These are phyloP conservation scores for Plestiodon gilberti DNA, from an alignment of 2,113 vertebrate species.

Conservation along the genomic window DNA sequence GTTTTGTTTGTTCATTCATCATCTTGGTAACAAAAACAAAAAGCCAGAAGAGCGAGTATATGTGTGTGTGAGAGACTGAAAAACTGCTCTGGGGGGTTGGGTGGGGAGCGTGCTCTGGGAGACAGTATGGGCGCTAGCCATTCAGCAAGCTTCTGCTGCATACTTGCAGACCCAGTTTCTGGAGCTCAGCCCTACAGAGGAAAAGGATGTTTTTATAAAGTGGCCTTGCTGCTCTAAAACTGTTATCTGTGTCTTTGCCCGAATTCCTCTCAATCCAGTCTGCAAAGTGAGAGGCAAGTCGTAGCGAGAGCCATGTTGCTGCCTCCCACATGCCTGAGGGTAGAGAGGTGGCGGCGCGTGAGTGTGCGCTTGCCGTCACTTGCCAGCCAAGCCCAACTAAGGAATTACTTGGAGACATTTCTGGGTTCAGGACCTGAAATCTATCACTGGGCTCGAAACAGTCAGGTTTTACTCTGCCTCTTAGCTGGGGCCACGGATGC, in stretches of 20 bases:
- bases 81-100: background rate
- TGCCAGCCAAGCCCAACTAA: background rate
- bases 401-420: background rate
- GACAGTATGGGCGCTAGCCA: background rate
- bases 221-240: background rate
- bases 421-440: background rate
- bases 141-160: background rate
- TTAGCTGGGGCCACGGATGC: background rate
- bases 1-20: too few species aligned
- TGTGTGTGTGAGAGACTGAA: background rate
- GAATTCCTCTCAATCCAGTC: background rate
- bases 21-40: too few species aligned
- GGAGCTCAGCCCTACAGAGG: background rate
- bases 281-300: background rate
- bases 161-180: background rate
- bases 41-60: too few species aligned
- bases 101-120: background rate
- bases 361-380: background rate
- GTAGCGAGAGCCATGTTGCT: background rate
- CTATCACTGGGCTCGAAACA: background rate
- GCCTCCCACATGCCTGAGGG: background rate
- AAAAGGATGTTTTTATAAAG: background rate
- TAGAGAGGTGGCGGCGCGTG: accelerated
- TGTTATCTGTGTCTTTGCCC: background rate
- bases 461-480: background rate